phyloP scores from a whole-genome alignment of 1,140 invertebrate species.

The Trachymyrmex septentrionalis region DNA sequence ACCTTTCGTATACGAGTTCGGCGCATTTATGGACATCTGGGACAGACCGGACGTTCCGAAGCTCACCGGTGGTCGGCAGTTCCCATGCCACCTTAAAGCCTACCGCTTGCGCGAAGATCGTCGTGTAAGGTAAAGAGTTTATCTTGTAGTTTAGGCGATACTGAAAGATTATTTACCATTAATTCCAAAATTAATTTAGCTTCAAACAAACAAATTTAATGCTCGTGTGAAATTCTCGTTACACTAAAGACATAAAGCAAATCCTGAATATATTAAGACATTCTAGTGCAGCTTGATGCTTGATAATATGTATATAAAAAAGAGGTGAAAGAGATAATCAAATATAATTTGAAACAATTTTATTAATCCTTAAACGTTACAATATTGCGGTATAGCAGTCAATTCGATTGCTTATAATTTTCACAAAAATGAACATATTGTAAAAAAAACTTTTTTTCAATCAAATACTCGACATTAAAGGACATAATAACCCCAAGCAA shows the following conservation, averaged over 20 bases:
- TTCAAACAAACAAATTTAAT: background rate
- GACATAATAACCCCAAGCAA: no score
- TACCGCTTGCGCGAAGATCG: conserved; percentile 82
- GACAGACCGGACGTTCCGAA: conserved; percentile 70
- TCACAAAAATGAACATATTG: no score
- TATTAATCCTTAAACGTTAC: no score
- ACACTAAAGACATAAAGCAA: background rate
- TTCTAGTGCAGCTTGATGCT: background rate
- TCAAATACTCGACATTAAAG: no score
- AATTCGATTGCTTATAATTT: no score
- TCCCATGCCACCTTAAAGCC: conserved; percentile 84
- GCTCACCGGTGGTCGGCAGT: conserved; percentile 75
- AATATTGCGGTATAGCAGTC: no score
- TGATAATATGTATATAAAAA: background rate
- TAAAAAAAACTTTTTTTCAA: no score
- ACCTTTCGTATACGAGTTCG: conserved; percentile 83
- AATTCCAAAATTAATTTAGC: background rate
- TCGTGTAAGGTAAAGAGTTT: conserved; percentile 75
- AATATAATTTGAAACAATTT: background rate
- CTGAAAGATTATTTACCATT: conserved; percentile 73
- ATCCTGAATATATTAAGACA: background rate
- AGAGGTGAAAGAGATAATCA: background rate
- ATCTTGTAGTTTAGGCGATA: conserved; percentile 84
- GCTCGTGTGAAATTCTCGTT: background rate
- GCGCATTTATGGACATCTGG: conserved; percentile 78